These are phyloP conservation scores for Drosophila bunnanda DNA, from an alignment of 2,888 invertebrate genomes.

Conservation along the genomic window DNA sequence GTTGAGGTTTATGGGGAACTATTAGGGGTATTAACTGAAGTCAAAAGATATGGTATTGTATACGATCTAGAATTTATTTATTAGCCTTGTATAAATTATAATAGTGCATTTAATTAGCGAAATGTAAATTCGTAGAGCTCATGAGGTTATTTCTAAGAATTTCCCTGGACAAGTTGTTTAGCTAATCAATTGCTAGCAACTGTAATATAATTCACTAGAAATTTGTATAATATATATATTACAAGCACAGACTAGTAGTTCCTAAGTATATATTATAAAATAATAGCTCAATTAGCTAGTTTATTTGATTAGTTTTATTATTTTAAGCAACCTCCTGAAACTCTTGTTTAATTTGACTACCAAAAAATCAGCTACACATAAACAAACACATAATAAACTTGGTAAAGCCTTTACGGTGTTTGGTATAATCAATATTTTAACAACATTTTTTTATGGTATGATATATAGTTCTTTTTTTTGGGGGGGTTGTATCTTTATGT, in stretches of 20 bases:
- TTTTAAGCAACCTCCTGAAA: no score
- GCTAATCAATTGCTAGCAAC: constrained; percentile 15
- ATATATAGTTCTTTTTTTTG: constrained; percentile 4
- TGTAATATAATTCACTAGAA: constrained; percentile 1
- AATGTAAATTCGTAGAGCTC: neutral
- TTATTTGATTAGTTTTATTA: neutral
- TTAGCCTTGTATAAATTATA: neutral
- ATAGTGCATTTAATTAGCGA: neutral
- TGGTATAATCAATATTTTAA: neutral
- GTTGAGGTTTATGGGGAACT: neutral
- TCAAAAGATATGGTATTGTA: neutral
- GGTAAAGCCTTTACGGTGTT: neutral
- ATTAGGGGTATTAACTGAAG: neutral
- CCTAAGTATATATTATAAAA: neutral
- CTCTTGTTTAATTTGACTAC: neutral
- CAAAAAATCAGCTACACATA: neutral
- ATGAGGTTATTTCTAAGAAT: neutral
- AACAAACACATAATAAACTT: constrained; percentile 4
- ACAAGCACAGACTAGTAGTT: neutral
- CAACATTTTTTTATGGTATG: neutral
- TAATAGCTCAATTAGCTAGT: neutral
- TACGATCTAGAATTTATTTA: neutral
- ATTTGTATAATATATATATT: neutral
- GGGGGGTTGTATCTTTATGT: constrained; percentile 50
- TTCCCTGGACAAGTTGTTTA: neutral